Evolutionary conservation across 2,888 invertebrate species (phyloP), one percentile per base, ranked within the genome.

Genomic region (Cynaeus angustus): DNA sequence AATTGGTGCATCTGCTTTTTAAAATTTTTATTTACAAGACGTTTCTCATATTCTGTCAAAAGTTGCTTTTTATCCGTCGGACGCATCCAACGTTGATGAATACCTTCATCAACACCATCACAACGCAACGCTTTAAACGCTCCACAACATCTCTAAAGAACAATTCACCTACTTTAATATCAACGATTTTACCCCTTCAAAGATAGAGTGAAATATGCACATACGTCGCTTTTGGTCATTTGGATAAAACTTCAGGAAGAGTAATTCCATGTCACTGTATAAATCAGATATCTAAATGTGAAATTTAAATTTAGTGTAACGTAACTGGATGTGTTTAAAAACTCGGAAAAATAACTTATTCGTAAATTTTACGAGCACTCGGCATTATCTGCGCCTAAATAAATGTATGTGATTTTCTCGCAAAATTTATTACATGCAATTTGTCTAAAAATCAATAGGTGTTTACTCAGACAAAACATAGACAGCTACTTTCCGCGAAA

Each of bases 101-200:
- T 48, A 26, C 48, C 48, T 48, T 52, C 52, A 52, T 52, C 52
- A 52, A 28, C 30, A 52, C 9, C 41, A 41, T 4, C 41, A 52
- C 33, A 48, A 48, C 48, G 37, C 37, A 26, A 48, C 26, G 48
- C 26, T 26, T 48, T 21, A 48, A 48, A 48, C 21, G 48, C 28
- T 14, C n/a, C 46, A 46, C 46, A 26, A 28, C 12, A n/a, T 33
- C 52, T 52, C 52, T 10, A 52, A 52, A 52, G 52, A 33, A 33
- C 26, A 52, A 52, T 33, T 26, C 52, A 30, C 28, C 30, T 52
- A 30, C 12, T 52, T 52, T 52, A 8, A 28, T 48, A 48, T 14
- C 48, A 48, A 26, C 26, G 9, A 48, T 48, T 48, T 26, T 48
- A 10, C 26, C 48, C 21, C 48, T 21, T 48, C 48, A 13, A 10